These are phyloP conservation scores for Acanthurus tractus DNA, from an alignment of 2,797 vertebrate genomes.

Conservation along the genomic window DNA sequence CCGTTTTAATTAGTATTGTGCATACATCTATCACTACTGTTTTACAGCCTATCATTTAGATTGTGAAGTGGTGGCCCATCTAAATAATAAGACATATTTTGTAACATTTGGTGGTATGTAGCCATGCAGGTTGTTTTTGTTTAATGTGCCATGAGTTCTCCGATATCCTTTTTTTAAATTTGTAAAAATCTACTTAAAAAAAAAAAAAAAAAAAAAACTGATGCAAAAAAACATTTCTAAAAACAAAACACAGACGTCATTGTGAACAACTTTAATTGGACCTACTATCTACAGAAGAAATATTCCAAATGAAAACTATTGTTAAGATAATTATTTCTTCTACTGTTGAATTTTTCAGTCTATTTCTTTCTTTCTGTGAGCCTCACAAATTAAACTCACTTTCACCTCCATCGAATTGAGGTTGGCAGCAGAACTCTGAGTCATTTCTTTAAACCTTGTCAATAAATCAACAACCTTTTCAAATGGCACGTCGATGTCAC, in stretches of 20 bases:
- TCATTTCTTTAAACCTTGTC: neutral
- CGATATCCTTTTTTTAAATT: neutral
- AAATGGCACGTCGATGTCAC: neutral
- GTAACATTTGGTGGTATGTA: fast-evolving
- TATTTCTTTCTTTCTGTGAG: neutral
- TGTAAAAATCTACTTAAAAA: fast-evolving
- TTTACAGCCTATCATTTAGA: neutral
- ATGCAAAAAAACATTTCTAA: neutral
- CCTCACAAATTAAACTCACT: neutral
- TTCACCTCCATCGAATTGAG: neutral
- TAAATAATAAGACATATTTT: neutral
- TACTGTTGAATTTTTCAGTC: neutral
- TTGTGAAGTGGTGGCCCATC: neutral
- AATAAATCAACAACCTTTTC: neutral
- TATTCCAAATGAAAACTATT: neutral
- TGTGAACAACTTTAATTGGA: neutral
- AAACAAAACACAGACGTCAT: neutral
- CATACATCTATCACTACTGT: neutral
- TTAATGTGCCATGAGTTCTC: neutral
- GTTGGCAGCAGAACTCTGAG: neutral
- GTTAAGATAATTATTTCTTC: neutral
- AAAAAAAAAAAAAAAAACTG: neutral
- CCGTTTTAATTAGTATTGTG: conserved; percentile 10
- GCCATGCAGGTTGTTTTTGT: neutral
- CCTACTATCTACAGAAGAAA: neutral